Evolutionary conservation across 2,888 invertebrate species (phyloP), one percentile per base, ranked within the genome.

Genomic region (Dicyrtoma fusca): DNA sequence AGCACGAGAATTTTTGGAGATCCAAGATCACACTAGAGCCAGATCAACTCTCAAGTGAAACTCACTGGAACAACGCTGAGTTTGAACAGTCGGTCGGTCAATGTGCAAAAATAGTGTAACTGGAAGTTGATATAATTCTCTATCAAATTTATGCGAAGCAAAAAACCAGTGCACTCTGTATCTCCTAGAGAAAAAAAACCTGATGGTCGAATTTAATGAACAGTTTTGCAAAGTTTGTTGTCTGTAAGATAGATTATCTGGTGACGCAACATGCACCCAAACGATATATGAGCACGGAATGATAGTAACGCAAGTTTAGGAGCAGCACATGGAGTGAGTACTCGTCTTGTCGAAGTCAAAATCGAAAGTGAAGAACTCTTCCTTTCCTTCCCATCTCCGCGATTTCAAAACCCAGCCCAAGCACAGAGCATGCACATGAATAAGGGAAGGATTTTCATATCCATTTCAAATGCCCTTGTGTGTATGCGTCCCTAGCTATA

Each of bases 351-450:
- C 71, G n/a, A 57, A 63, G 64, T 64, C 71, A 71, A 71, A 65
- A 71, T 71, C 64, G 71, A 71, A 71, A 71, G 71, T 71, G 71
- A 71, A 65, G 65, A 63, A 55, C 59, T 57, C 47, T 61, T 59
- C 45, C 59, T 45, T 47, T 13, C 68, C 34, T 59, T 26, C 25
- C 65, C 53, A 65, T 25, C 65, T 34, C 51, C 65, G 45, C 19
- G 4, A n/a, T 11, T 53, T 1, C 13, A 55, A 23, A 55, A 55
- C 55, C 55, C 55, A 55, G 23, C 55, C 55, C 55, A 49, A 21
- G 55, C 55, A 63, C 17, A 63, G 63, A 63, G 63, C 63, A 63
- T 63, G 63, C 44, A 63, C 63, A 17, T 57, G 19, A 57, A 57
- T 57, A 63, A 63, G 21, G 45, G 63, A 63, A 63, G 63, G 45